phyloP scores from a whole-genome alignment of 2,888 invertebrate genomes.

The Chrysolina oricalcia region DNA sequence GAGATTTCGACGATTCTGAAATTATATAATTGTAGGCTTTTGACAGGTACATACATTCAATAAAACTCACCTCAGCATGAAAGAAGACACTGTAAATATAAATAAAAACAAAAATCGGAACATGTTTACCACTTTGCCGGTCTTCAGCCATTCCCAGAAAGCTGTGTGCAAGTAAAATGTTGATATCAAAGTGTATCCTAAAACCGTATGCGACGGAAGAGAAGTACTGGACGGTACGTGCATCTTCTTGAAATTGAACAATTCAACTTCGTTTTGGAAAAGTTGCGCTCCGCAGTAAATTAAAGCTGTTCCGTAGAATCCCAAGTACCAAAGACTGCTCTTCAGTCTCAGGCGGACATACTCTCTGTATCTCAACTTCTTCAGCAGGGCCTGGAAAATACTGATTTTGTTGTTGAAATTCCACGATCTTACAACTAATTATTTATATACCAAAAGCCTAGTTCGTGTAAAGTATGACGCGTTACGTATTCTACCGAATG shows the following conservation, averaged over 20 bases:
- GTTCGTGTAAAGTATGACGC: too few relatives aligned
- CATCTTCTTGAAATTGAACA: constrained; percentile 59
- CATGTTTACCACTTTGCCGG: constrained; percentile 53
- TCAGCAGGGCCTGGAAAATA: constrained; percentile 62
- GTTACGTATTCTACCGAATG: too few relatives aligned
- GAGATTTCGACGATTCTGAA: constrained; percentile 56
- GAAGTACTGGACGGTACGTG: constrained; percentile 43
- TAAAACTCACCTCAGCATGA: constrained; percentile 55
- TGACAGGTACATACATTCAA: neutral
- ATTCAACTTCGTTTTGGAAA: constrained; percentile 60
- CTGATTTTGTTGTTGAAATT: neutral
- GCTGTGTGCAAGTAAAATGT: constrained; percentile 65
- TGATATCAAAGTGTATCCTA: constrained; percentile 64
- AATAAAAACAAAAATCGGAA: constrained; percentile 60
- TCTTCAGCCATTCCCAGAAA: constrained; percentile 63
- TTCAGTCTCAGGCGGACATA: constrained; percentile 62
- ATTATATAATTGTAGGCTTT: constrained; percentile 26
- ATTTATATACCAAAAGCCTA: too few relatives aligned
- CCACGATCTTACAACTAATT: too few relatives aligned
- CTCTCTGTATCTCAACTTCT: constrained; percentile 62
- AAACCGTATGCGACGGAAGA: constrained; percentile 59
- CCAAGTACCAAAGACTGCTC: constrained; percentile 65
- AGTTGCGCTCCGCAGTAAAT: constrained; percentile 64
- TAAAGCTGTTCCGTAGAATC: constrained; percentile 63
- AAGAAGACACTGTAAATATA: constrained; percentile 56